A percentile compares a stretch with the other conserved stretches of the same genome.
Conservation (phyloP, 2,113 vertebrate species). For the Fregetta grallaria region DNA sequence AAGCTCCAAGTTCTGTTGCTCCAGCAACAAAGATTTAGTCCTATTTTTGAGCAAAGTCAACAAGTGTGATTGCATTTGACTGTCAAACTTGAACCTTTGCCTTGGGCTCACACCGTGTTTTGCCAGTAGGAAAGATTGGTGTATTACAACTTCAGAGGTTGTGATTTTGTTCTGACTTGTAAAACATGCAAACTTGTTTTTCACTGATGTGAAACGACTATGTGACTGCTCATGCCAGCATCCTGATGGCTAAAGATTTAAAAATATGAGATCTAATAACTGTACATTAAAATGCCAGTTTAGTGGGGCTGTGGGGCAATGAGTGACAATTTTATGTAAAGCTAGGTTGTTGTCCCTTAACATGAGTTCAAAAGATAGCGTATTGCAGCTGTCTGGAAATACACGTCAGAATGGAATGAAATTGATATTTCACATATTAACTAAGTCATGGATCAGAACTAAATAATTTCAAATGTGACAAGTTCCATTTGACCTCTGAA, state of each 20-base stretch:
- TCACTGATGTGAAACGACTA: background rate
- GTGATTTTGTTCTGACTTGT: slow-evolving; percentile 35
- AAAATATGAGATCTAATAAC: background rate
- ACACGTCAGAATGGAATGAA: background rate
- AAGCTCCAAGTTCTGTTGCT: background rate
- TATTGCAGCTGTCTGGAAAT: background rate
- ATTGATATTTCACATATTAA: background rate
- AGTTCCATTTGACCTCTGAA: background rate
- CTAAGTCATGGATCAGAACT: background rate
- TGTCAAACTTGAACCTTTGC: background rate
- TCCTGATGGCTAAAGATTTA: background rate
- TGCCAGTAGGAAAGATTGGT: background rate
- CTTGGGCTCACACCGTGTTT: background rate
- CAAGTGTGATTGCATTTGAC: background rate
- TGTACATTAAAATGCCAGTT: background rate
- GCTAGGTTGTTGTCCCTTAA: background rate
- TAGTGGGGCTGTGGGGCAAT: background rate
- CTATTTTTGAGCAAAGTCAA: background rate
- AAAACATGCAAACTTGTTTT: background rate
- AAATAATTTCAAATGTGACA: background rate
- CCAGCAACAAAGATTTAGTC: background rate
- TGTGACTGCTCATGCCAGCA: background rate
- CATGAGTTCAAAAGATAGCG: background rate
- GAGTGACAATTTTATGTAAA: background rate
- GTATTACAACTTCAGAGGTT: background rate